A percentile compares a stretch with the other conserved stretches of the same genome.
Evolutionary conservation across 2,888 invertebrate genomes (phyloP).

Genomic region (Megastigmus dorsalis): DNA sequence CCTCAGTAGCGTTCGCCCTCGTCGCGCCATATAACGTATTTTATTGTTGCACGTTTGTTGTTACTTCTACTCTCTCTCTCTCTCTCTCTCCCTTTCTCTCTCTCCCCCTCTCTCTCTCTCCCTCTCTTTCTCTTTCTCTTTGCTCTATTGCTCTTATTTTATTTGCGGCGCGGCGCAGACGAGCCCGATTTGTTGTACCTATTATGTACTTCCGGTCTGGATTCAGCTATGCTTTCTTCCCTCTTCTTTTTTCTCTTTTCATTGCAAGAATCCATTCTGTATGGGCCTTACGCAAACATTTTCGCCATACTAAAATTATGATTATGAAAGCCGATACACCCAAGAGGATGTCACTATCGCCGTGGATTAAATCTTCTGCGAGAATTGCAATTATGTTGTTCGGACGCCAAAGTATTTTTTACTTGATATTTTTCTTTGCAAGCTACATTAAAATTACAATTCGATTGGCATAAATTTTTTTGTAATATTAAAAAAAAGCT

Average conservation of each 20-base stretch:
- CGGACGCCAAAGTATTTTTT: too few species aligned
- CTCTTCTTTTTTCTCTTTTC: not conserved
- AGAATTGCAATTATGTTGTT: too few species aligned
- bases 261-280: too few species aligned
- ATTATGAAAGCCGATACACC: slow-evolving; percentile 27
- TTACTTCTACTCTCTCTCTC: too few species aligned
- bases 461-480: too few species aligned
- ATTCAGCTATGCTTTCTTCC: slow-evolving; percentile 1
- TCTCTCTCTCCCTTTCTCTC: too few species aligned
- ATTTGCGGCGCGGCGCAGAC: slow-evolving; percentile 12
- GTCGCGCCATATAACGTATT: too few species aligned
- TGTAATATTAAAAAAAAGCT: too few species aligned
- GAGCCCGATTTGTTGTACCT: slow-evolving; percentile 40
- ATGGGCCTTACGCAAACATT: not conserved
- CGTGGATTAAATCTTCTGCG: not conserved
- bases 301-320: slow-evolving; percentile 26
- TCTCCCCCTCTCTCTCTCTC: slow-evolving; percentile 38
- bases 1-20: not conserved
- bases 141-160: too few species aligned
- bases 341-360: not conserved
- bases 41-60: too few species aligned
- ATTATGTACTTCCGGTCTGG: slow-evolving; percentile 34
- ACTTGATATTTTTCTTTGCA: too few species aligned
- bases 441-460: too few species aligned
- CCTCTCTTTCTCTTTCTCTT: not conserved